phyloP scores from a whole-genome alignment of 2,113 vertebrate species.

The Blennius ocellaris region DNA sequence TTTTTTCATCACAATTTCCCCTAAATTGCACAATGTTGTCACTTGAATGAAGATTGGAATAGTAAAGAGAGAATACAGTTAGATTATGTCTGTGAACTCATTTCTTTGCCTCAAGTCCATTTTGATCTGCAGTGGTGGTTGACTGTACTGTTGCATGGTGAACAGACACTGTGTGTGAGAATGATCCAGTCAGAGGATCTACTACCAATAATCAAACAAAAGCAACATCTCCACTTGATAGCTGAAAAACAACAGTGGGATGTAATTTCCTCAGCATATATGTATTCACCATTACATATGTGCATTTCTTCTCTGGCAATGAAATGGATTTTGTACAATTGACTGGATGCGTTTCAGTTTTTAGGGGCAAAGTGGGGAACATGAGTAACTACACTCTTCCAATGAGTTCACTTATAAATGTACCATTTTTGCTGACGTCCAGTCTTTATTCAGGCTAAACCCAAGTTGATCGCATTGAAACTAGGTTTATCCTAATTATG shows the following conservation, averaged over 20 bases:
- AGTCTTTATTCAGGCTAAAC: too few relatives aligned
- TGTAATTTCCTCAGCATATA: slow-evolving; percentile 24
- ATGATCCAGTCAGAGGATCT: slow-evolving; percentile 8
- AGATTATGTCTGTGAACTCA: slow-evolving; percentile 16
- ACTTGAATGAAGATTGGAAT: neutral
- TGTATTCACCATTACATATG: slow-evolving; percentile 7
- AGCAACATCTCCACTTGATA: slow-evolving; percentile 12
- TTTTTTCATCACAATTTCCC: too few relatives aligned
- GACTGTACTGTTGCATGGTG: slow-evolving; percentile 24
- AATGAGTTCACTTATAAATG: too few relatives aligned
- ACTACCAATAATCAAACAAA: slow-evolving; percentile 2
- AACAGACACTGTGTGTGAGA: slow-evolving; percentile 17
- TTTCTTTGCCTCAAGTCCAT: slow-evolving; percentile 11
- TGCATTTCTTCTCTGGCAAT: neutral
- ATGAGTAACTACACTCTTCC: too few relatives aligned
- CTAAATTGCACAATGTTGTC: too few relatives aligned
- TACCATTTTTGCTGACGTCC: too few relatives aligned
- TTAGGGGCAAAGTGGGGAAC: too few relatives aligned
- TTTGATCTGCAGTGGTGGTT: slow-evolving; percentile 19
- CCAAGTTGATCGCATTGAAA: too few relatives aligned
- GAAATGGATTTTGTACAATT: neutral
- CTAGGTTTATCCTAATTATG: too few relatives aligned
- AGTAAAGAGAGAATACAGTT: slow-evolving; percentile 11
- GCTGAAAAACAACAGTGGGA: slow-evolving; percentile 16
- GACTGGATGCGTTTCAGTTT: too few relatives aligned